Base-by-base conservation (phyloP, 2,797 vertebrate genomes). In the Strix occidentalis region DNA sequence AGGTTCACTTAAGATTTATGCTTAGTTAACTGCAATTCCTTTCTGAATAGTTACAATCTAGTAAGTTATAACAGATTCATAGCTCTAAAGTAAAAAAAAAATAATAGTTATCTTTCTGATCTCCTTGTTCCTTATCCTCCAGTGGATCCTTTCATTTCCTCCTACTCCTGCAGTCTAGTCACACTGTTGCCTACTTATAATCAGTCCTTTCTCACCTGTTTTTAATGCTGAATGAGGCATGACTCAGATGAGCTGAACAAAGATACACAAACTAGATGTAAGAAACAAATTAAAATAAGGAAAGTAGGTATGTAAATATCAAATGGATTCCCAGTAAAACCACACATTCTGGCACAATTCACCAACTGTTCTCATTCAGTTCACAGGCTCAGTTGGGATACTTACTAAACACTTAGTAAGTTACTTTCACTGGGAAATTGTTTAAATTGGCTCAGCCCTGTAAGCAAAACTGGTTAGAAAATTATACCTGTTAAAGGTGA, bases 121-220 rank as follows among this genome's bases (percentile, higher is more conserved):
- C 61, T 61, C n/a, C 46, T 71, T 80, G 64, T 26, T 91, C 61
- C 71, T 74, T 83, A 77, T 31, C 65, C 37, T 87, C 48, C 65
- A 90, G 66, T 46, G 20, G 58, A 91, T 88, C 57, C 31, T 85
- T 83, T 37, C 6, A 80, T 56, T 89, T 95, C 69, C 75, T 95
- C 68, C 80, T 58, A 78, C 74, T 92, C 72, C 77, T 78, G 54
- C 48, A 93, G 84, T 94, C 93, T 89, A 75, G 71, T 90, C 88
- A 81, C 54, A 77, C 21, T 57, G 43, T 68, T 90, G 75, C 61
- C 64, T 54, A 77, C 13, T 71, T 75, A 64, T 0, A 54, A 81
- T 57, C 65, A 81, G 45, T 53, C 54, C 86, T 69, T 86, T 66
- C 71, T 91, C 86, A 80, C 77, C 86, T 87, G 66, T 60, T 92